These are phyloP conservation scores for Thyatira batis DNA, from an alignment of 2,888 invertebrate species.

Conservation along the genomic window DNA sequence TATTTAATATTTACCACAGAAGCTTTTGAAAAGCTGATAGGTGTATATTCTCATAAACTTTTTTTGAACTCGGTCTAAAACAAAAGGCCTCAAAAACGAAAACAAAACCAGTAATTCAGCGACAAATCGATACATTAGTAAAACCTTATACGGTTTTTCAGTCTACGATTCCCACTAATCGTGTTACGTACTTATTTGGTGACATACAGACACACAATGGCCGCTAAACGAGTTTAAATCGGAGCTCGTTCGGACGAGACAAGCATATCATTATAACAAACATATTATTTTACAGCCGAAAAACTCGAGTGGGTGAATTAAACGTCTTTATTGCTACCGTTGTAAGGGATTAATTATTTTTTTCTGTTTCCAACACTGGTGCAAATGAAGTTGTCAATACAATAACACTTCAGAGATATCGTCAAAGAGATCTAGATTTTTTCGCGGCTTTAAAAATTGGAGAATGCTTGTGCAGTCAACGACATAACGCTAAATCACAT, in stretches of 20 bases:
- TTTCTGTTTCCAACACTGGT: no score
- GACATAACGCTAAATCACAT: no score
- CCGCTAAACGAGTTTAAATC: slow-evolving; percentile 74
- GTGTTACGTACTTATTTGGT: slow-evolving; percentile 49
- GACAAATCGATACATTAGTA: slow-evolving; percentile 9
- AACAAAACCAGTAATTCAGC: slow-evolving; percentile 22
- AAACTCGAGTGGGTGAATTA: slow-evolving; percentile 5
- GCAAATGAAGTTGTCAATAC: not conserved
- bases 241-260: slow-evolving; percentile 64
- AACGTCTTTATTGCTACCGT: not conserved
- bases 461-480: no score
- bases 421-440: slow-evolving; percentile 7
- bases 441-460: not conserved
- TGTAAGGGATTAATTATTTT: not conserved
- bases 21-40: no score
- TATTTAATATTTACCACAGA: no score
- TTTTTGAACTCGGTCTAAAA: no score
- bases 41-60: no score
- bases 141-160: not conserved
- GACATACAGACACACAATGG: slow-evolving; percentile 56
- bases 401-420: slow-evolving; percentile 8
- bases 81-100: slow-evolving; percentile 13
- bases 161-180: slow-evolving; percentile 46
- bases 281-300: slow-evolving; percentile 18
- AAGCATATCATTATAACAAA: slow-evolving; percentile 63